A percentile compares a stretch with the other conserved stretches of the same genome.
Evolutionary conservation across 2,797 vertebrate species (phyloP).

Genomic region (Enteromius viviparus): DNA sequence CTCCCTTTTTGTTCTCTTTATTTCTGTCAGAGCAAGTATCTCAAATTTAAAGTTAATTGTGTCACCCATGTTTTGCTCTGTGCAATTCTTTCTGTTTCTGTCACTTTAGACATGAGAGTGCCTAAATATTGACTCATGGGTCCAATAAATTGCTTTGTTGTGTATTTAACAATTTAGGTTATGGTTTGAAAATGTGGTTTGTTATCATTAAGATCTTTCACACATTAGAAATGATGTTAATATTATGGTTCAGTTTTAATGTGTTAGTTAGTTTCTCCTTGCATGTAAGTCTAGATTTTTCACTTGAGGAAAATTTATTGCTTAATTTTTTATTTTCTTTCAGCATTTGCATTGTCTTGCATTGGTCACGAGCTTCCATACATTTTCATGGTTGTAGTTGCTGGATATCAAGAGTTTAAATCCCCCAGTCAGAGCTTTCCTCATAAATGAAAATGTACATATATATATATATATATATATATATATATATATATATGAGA

Average conservation of each 20-base stretch:
- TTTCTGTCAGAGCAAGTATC: background rate
- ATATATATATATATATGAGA: no score
- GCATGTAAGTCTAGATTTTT: background rate
- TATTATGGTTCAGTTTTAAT: background rate
- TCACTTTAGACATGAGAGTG: background rate
- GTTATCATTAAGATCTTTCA: background rate
- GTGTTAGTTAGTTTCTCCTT: background rate
- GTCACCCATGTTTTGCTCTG: background rate
- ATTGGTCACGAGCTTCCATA: no score
- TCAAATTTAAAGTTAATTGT: constrained; percentile 11
- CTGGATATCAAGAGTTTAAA: background rate
- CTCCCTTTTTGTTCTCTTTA: constrained; percentile 8
- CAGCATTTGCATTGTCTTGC: no score
- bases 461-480: no score
- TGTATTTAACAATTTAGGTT: background rate
- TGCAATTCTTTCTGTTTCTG: background rate
- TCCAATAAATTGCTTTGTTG: background rate
- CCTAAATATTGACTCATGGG: background rate
- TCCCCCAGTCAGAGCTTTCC: background rate
- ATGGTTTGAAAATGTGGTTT: background rate
- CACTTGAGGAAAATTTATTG: background rate
- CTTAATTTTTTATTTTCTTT: background rate
- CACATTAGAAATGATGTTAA: background rate
- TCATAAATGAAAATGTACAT: background rate
- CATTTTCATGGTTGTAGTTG: background rate